Base-by-base conservation (phyloP, 2,113 vertebrate genomes). In the Grammomys dolichurus region DNA sequence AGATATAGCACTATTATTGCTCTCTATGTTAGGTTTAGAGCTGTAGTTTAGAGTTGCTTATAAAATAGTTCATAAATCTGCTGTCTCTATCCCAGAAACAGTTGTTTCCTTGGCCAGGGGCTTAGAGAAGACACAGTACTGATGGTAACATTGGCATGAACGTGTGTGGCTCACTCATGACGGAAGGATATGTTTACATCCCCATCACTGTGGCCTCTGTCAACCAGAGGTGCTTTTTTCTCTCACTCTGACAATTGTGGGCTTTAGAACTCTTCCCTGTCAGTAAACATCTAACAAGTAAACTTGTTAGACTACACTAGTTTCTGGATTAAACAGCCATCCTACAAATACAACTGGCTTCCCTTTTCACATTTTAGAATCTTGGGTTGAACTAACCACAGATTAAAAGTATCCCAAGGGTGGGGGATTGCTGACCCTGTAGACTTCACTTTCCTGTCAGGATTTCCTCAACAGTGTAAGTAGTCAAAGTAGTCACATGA, bases 31-130 rank as follows among this genome's bases (percentile, higher is more conserved):
- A 88, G 76, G 90, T 43, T 87, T 77, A 85, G 95, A 95, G 75
- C 58, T 70, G n/a, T 1, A 54, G 75, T 90, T 95, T 92, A 92
- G 87, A 93, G 85, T 69, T 48, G 72, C 78, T 82, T 97, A 81
- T 94, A 93, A 96, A 95, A 86, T 20, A 86, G 85, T 51, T 76
- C 86, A 90, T 94, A 90, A 92, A 96, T 93, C 91, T 93, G 46
- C 89, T 85, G 80, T 80, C 73, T 93, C 78, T 84, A 80, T 84
- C 91, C 94, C 75, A 40, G 65, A 85, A 80, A 86, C 70, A 73
- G 11, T 20, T 46, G 72, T 20, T 88, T 90, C 80, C 93, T 93
- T 7, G 33, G 80, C 90, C 96, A 90, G 90, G 87, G 58, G 46
- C 81, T 65, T 86, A 67, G 36, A 60, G 86, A 56, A 48, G 51